A percentile compares a stretch with the other conserved stretches of the same genome.
These are phyloP conservation scores for Poecilus cupreus DNA, from an alignment of 2,888 invertebrate species.

Conservation along the genomic window DNA sequence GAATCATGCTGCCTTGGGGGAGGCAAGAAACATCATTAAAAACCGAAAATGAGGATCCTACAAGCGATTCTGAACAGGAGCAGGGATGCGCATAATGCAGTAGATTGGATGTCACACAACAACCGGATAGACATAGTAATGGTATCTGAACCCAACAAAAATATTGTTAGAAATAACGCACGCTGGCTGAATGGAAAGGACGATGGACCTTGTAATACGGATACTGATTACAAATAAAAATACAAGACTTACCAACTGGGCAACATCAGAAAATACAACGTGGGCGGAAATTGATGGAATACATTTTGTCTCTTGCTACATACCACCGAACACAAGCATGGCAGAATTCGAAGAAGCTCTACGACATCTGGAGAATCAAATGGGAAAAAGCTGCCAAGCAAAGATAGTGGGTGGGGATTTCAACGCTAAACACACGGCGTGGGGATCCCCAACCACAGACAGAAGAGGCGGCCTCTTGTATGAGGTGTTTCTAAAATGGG, in stretches of 20 bases:
- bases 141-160: neutral
- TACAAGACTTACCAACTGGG: too few species aligned
- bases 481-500: neutral
- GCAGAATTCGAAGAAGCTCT: neutral
- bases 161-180: neutral
- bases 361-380: neutral
- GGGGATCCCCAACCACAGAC: conserved; percentile 16
- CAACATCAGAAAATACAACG: too few species aligned
- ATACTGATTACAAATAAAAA: too few species aligned
- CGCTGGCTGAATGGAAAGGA: neutral
- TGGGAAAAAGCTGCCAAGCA: neutral
- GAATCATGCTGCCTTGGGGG: neutral
- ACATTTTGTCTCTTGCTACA: neutral
- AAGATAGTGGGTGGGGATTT: neutral
- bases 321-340: neutral
- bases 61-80: neutral
- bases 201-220: neutral
- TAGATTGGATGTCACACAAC: neutral
- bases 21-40: neutral
- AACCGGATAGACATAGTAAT: neutral
- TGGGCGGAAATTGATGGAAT: neutral
- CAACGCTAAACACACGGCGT: neutral
- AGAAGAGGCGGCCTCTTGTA: neutral
- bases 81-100: neutral
- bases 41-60: neutral